phyloP scores from a whole-genome alignment of 2,797 vertebrate species.

The Pagetopsis macropterus region DNA sequence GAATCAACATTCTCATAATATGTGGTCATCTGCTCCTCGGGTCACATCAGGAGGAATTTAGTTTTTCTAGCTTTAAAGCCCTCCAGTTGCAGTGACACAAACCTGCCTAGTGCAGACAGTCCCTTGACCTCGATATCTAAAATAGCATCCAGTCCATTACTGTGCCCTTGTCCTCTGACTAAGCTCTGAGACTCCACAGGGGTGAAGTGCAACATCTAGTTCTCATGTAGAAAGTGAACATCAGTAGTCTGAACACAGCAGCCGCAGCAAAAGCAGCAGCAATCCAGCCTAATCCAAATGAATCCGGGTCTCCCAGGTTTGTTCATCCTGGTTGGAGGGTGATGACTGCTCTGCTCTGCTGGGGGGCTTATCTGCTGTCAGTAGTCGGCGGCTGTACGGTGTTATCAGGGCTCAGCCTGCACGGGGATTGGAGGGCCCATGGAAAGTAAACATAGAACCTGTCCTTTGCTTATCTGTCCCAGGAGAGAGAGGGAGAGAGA shows the following conservation, averaged over 20 bases:
- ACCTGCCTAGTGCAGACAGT: conserved; percentile 54
- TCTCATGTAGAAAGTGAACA: conserved; percentile 67
- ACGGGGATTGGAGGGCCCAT: conserved; percentile 79
- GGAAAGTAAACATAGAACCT: conserved; percentile 84
- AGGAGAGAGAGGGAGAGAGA: conserved; percentile 59
- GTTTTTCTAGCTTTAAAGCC: conserved; percentile 19
- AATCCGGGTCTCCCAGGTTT: conserved; percentile 80
- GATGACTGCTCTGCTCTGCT: conserved; percentile 75
- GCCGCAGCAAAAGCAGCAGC: conserved; percentile 55
- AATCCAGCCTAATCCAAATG: conserved; percentile 87
- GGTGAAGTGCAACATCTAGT: conserved; percentile 71
- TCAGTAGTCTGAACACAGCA: conserved; percentile 79
- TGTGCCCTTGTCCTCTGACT: conserved; percentile 56
- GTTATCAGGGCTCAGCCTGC: conserved; percentile 83
- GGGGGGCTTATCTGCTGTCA: conserved; percentile 82
- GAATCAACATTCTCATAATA: conserved; percentile 46
- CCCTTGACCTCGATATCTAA: conserved; percentile 68
- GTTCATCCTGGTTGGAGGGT: conserved; percentile 78
- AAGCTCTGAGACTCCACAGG: conserved; percentile 61
- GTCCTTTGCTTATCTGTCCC: conserved; percentile 84
- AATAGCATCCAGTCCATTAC: conserved; percentile 69
- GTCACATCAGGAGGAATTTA: conserved; percentile 41
- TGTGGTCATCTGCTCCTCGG: conserved; percentile 25
- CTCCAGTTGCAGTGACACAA: conserved; percentile 46
- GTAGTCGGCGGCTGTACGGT: conserved; percentile 76